phyloP scores from a whole-genome alignment of 2,113 vertebrate species.

The Ascaphus truei region DNA sequence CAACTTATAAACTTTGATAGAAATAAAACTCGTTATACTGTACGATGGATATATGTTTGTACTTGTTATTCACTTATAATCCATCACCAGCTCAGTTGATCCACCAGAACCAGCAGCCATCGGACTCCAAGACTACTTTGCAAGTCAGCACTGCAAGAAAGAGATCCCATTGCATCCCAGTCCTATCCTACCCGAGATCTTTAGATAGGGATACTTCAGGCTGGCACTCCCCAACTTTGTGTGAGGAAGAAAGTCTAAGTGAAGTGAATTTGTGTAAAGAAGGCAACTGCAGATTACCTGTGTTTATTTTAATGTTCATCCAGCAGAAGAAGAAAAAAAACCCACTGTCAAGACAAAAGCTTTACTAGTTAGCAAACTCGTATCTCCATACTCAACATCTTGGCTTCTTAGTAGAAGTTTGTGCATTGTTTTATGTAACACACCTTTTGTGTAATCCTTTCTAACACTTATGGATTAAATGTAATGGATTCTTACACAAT shows the following conservation, averaged over 20 bases:
- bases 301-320: background rate
- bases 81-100: too few relatives aligned
- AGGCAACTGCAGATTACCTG: background rate
- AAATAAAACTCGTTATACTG: too few relatives aligned
- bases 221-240: background rate
- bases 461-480: conserved; percentile 23
- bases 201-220: too few relatives aligned
- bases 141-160: too few relatives aligned
- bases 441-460: conserved; percentile 7
- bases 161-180: too few relatives aligned
- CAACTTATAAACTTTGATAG: too few relatives aligned
- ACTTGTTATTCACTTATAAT: too few relatives aligned
- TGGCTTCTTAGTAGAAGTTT: background rate
- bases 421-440: conserved; percentile 2
- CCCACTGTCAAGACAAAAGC: background rate
- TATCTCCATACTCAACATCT: conserved; percentile 1
- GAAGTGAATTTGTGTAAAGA: background rate
- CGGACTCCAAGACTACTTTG: too few relatives aligned
- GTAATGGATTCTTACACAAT: conserved; percentile 31
- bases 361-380: background rate
- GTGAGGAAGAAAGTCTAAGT: background rate
- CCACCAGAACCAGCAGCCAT: too few relatives aligned
- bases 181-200: too few relatives aligned
- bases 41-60: too few relatives aligned
- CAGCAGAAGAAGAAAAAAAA: background rate